Conservation (phyloP, 2,113 vertebrate species). For the Thunnus maccoyii region DNA sequence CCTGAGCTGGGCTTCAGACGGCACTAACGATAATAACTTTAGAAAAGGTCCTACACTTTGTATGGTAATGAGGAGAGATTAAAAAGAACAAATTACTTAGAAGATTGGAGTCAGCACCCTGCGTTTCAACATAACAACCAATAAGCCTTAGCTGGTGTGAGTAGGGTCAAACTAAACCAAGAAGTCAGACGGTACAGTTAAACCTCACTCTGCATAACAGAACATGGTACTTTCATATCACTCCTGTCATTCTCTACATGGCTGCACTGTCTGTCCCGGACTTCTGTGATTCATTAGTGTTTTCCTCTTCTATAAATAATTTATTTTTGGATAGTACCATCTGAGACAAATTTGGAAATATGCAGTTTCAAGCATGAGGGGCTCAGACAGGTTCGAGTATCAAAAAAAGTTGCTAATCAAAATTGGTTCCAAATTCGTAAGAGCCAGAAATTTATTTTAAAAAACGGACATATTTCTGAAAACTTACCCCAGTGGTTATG, state of each 20-base stretch:
- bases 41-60: conserved; percentile 65
- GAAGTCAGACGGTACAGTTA: conserved; percentile 48
- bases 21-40: conserved; percentile 58
- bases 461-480: no score
- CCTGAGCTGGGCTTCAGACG: conserved; percentile 38
- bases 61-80: conserved; percentile 73
- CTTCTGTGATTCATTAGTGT: background rate
- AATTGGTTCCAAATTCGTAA: no score
- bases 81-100: conserved; percentile 69
- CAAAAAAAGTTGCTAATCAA: no score
- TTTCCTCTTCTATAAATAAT: background rate
- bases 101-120: conserved; percentile 75
- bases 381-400: no score
- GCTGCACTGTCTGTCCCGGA: background rate
- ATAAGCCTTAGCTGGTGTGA: conserved; percentile 42
- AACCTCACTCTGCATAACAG: background rate
- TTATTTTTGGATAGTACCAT: no score
- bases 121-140: conserved; percentile 55
- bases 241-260: background rate
- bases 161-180: conserved; percentile 56
- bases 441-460: no score
- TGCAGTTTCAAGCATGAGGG: no score
- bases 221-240: conserved; percentile 24
- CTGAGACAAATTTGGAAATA: no score
- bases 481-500: no score